phyloP scores from a whole-genome alignment of 92 coral and sea anemone species.

The Galaxea fascicularis region DNA sequence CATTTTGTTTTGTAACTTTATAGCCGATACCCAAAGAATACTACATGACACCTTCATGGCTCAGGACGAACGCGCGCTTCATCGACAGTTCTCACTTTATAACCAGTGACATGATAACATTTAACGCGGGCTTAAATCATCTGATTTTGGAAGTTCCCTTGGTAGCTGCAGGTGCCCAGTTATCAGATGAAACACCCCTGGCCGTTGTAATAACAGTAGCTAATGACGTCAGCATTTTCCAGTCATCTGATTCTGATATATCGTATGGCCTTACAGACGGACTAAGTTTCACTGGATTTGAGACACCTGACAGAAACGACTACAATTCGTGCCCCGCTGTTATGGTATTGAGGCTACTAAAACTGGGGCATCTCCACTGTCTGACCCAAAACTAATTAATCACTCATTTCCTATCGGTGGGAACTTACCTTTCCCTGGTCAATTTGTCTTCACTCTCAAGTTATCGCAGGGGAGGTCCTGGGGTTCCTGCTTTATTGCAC shows the following conservation, averaged over 20 bases:
- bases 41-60: constrained; percentile 41
- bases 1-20: neutral
- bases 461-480: constrained; percentile 9
- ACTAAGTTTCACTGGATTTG: constrained; percentile 15
- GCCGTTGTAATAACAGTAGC: constrained; percentile 41
- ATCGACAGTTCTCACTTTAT: constrained; percentile 24
- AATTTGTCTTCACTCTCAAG: constrained; percentile 22
- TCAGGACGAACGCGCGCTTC: constrained; percentile 28
- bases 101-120: constrained; percentile 34
- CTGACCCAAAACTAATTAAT: neutral
- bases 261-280: constrained; percentile 51
- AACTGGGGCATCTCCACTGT: neutral
- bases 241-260: neutral
- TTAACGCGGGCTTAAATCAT: constrained; percentile 12
- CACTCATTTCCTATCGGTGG: neutral
- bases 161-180: constrained; percentile 3
- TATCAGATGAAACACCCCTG: constrained; percentile 31
- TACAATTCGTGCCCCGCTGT: constrained; percentile 1
- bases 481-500: constrained; percentile 43
- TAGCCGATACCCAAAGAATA: neutral
- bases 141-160: constrained; percentile 23
- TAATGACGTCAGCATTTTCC: neutral
- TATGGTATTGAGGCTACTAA: constrained; percentile 6
- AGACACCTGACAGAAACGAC: neutral
- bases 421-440: neutral